Conservation (phyloP, 2,113 vertebrate genomes). For the Pteropus alecto region DNA sequence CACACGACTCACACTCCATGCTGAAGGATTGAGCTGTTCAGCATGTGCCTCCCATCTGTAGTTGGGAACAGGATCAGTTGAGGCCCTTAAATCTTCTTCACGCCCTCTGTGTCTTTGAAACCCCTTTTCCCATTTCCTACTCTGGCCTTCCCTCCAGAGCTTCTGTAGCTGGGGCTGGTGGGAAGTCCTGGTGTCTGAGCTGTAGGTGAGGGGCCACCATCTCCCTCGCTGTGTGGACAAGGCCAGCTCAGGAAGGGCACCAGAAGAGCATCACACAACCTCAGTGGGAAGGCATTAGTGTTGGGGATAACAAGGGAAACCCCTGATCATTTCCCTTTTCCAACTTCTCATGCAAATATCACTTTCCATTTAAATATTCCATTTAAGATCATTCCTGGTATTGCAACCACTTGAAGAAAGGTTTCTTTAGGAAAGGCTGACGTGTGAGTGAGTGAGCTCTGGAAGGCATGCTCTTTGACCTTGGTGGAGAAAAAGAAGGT, state of each 20-base stretch:
- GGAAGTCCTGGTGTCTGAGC: not conserved
- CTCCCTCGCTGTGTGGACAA: not conserved
- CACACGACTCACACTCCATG: rapidly evolving
- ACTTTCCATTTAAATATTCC: not conserved
- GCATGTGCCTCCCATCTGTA: too few relatives aligned
- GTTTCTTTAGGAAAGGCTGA: constrained; percentile 53
- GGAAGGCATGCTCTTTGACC: constrained; percentile 74
- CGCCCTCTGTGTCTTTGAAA: not conserved
- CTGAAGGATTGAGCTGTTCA: not conserved
- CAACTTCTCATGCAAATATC: not conserved
- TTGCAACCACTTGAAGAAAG: constrained; percentile 41
- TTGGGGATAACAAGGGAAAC: not conserved
- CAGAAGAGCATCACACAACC: rapidly evolving
- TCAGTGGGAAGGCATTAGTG: not conserved
- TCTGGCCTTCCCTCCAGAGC: not conserved
- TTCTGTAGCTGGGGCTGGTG: not conserved
- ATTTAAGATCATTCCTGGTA: constrained; percentile 77
- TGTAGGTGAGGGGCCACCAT: not conserved
- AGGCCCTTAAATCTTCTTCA: not conserved
- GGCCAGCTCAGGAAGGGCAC: not conserved
- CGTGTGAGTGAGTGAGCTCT: constrained; percentile 8
- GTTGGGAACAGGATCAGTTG: not conserved
- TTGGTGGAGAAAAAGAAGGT: constrained; percentile 51
- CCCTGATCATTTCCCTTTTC: not conserved
- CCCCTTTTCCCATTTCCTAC: not conserved